Percentiles rank a stretch among this genome's conserved stretches.
phyloP scores from a whole-genome alignment of 23 tunicate genomes.

The Ciona savignyi region DNA sequence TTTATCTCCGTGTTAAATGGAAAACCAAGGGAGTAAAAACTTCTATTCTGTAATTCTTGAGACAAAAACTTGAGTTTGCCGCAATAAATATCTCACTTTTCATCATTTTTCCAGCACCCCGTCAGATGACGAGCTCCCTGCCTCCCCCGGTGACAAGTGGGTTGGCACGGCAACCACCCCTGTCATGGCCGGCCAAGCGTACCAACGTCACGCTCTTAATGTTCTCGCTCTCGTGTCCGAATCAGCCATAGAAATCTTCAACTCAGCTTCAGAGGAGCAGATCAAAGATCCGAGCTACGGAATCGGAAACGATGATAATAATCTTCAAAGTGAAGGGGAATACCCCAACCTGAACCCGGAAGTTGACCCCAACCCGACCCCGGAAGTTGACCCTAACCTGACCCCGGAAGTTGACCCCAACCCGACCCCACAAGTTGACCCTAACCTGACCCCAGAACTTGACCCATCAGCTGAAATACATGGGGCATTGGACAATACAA shows the following conservation, averaged over 20 bases:
- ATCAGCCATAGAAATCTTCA: constrained; percentile 37
- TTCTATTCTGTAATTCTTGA: no score
- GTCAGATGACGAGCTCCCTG: constrained; percentile 33
- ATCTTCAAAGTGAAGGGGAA: not conserved
- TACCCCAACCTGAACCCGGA: no score
- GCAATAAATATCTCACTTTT: no score
- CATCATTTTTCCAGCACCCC: constrained; percentile 3
- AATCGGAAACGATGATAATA: not conserved
- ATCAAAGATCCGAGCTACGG: no score
- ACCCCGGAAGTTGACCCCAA: no score
- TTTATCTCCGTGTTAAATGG: no score
- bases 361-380: not conserved
- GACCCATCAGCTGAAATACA: not conserved
- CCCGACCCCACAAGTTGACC: no score
- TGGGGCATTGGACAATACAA: not conserved
- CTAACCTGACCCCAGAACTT: no score
- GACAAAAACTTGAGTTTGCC: no score
- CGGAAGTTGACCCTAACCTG: no score
- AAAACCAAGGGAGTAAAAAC: no score
- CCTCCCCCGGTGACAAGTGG: constrained; percentile 67
- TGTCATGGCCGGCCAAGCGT: constrained; percentile 28
- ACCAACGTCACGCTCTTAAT: constrained; percentile 63
- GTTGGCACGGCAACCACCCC: constrained; percentile 63
- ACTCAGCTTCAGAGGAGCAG: constrained; percentile 5
- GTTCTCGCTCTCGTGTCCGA: constrained; percentile 51